Conservation (phyloP, 2,797 vertebrate species). For the Notamacropus eugenii region DNA sequence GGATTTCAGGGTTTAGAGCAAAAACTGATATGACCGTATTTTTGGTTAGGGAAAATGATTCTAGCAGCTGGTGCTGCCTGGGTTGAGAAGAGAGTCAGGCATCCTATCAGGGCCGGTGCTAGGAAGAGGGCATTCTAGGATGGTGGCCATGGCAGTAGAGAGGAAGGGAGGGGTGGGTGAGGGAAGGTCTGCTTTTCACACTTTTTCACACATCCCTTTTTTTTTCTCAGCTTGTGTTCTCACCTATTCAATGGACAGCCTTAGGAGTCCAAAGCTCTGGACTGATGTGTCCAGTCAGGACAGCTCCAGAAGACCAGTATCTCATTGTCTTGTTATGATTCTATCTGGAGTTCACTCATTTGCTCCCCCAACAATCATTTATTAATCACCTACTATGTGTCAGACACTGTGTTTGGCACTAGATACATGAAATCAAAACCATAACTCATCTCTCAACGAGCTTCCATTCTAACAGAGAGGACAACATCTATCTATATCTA, state of each 20-base stretch:
- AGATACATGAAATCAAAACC: neutral
- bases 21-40: neutral
- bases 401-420: neutral
- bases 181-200: neutral
- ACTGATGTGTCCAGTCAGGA: neutral
- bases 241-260: neutral
- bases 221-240: neutral
- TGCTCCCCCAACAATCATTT: neutral
- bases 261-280: neutral
- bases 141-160: neutral
- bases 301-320: neutral
- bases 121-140: neutral
- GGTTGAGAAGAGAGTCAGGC: neutral
- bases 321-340: neutral
- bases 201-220: neutral
- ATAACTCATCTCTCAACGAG: neutral
- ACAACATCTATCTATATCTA: neutral
- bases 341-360: neutral
- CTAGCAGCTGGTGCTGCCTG: neutral
- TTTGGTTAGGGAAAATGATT: neutral
- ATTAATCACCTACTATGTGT: neutral
- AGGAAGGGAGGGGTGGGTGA: neutral
- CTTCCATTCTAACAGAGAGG: neutral
- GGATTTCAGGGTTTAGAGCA: neutral
- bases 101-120: neutral